Evolutionary conservation across 2,797 vertebrate genomes (phyloP).

Genomic region (Pitangus sulphuratus): DNA sequence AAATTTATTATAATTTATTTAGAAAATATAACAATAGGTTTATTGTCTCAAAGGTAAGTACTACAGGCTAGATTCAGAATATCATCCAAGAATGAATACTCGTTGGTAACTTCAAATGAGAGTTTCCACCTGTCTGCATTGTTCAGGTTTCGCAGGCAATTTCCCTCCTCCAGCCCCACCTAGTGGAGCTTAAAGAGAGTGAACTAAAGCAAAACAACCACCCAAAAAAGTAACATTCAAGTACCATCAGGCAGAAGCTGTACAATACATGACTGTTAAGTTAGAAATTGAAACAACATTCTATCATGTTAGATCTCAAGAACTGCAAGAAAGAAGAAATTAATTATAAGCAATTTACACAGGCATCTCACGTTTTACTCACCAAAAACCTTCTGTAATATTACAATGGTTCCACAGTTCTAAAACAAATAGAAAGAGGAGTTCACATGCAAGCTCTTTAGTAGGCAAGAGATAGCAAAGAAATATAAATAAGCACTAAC

Average conservation of each 20-base stretch:
- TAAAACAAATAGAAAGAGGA: constrained; percentile 65
- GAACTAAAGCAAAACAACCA: neutral
- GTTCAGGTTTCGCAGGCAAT: neutral
- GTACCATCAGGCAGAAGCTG: neutral
- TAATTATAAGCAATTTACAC: neutral
- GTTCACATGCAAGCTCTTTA: neutral
- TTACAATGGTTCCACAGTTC: constrained; percentile 93
- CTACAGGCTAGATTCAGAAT: neutral
- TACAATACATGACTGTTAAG: neutral
- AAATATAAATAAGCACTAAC: neutral
- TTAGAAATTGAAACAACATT: neutral
- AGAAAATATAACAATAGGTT: neutral
- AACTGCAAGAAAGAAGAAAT: neutral
- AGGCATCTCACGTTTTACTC: constrained; percentile 22
- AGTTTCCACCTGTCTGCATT: neutral
- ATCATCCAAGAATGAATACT: neutral
- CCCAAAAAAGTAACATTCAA: rapidly evolving
- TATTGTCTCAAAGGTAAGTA: neutral
- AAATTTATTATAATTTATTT: neutral
- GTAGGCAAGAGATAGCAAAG: rapidly evolving
- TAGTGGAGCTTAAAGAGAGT: neutral
- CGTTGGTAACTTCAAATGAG: neutral
- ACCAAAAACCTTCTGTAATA: constrained; percentile 96
- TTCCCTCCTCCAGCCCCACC: neutral
- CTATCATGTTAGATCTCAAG: neutral